A percentile compares a stretch with the other conserved stretches of the same genome.
Conservation (phyloP, 2,888 invertebrate species). For the Agapetus fuscipes region DNA sequence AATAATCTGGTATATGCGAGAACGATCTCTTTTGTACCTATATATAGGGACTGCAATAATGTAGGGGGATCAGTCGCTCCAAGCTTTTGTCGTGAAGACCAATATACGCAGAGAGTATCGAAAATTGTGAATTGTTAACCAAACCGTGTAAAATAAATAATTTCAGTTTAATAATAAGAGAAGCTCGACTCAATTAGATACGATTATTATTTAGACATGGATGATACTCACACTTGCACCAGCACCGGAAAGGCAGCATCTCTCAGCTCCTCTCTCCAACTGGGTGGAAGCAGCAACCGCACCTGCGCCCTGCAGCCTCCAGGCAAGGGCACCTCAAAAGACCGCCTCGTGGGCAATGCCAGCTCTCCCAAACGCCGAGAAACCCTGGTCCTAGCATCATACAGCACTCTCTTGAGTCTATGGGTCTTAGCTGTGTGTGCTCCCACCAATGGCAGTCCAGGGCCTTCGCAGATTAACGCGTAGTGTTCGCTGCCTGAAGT, state of each 20-base stretch:
- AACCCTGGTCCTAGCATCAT: conserved; percentile 55
- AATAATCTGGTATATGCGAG: no score
- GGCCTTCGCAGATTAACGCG: conserved; percentile 67
- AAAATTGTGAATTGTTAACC: no score
- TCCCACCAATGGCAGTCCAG: conserved; percentile 76
- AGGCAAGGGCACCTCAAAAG: conserved; percentile 75
- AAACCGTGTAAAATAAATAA: no score
- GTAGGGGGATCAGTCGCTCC: no score
- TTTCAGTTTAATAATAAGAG: no score
- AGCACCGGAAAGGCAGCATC: conserved; percentile 84
- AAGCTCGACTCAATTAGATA: no score
- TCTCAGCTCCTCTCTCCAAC: conserved; percentile 75
- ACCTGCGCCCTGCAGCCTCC: conserved; percentile 84
- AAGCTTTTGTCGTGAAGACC: no score
- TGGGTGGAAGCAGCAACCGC: conserved; percentile 78
- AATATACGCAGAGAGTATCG: no score
- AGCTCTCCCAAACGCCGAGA: conserved; percentile 61
- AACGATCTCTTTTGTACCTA: no score
- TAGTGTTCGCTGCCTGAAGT: conserved; percentile 21
- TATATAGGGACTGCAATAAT: no score
- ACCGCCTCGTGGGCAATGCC: conserved; percentile 73
- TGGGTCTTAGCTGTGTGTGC: conserved; percentile 68
- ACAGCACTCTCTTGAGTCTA: conserved; percentile 66
- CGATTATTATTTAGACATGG: no score
- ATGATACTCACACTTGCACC: conserved; percentile 68